Evolutionary conservation across 2,113 vertebrate species (phyloP), one percentile per base, ranked within the genome.

Genomic region (cattle (Bos taurus)): DNA sequence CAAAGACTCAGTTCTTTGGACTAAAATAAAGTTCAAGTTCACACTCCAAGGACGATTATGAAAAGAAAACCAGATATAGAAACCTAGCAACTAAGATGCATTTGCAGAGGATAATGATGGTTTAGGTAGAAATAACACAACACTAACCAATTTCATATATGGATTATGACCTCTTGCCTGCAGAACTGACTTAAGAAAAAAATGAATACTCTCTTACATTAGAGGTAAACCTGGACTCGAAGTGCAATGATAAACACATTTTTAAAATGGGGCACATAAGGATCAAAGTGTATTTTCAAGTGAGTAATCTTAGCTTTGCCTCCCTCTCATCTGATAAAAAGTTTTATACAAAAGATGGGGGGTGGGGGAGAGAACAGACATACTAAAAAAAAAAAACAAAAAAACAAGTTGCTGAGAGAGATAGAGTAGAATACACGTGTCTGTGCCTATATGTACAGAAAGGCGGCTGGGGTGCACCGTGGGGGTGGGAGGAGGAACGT

Each of bases 1-100:
- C n/a, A 46, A 17, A 95, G 2, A 8, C 46, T 67, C 36, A 90
- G 90, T 64, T 94, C 60, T 90, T n/a, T 67, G 33, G 54, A 86
- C 26, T 36, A 97, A 94, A 94, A 82, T 43, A 85, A 97, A 94
- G 86, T 21, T 67, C 67, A 81, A 97, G 57, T 33, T 92, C 80
- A 88, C 1, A 12, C 15, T 71, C 94, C 52, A 67, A 96, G 26
- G 96, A 89, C 90, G 95, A 33, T 60, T 82, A 97, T 13, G 3
- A 36, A 92, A 90, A 17, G 23, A 30, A 95, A 97, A 83, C 88
- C 46, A 88, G 13, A 97, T 89, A 93, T 36, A 95, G 43, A 97
- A 98, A 97, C 88, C 95, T 97, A 96, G 91, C 36, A 97, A 59
- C 93, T 90, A 97, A 93, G 59, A 89, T 33, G 82, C 25, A 74